phyloP scores from a whole-genome alignment of 92 coral and sea anemone species.

The Chrysogorgia sp. region DNA sequence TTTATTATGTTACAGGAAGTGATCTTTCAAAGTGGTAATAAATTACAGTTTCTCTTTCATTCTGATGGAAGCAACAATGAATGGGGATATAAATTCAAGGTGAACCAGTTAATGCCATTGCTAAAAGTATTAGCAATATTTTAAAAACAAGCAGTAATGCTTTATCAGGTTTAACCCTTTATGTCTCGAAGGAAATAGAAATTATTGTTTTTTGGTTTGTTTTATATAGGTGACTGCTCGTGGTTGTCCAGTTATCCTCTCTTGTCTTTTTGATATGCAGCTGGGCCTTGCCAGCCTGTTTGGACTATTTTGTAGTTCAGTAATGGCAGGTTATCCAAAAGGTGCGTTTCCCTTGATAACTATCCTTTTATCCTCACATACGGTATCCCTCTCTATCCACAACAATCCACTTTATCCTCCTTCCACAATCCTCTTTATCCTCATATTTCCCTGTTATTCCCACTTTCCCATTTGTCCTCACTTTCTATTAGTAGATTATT shows the following conservation, averaged over 20 bases:
- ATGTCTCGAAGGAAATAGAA: background rate
- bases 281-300: conserved; percentile 97
- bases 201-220: conserved; percentile 7
- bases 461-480: too few relatives aligned
- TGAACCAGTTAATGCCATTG: too few relatives aligned
- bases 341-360: background rate
- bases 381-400: too few relatives aligned
- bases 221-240: conserved; percentile 87
- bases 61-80: conserved; percentile 99
- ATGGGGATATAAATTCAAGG: conserved; percentile 99
- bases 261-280: conserved; percentile 97
- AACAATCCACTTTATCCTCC: too few relatives aligned
- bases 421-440: too few relatives aligned
- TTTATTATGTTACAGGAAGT: conserved; percentile 60
- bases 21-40: conserved; percentile 86
- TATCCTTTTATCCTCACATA: background rate
- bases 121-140: background rate
- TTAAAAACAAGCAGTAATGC: too few relatives aligned
- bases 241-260: conserved; percentile 93
- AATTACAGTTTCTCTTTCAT: conserved; percentile 84
- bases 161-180: too few relatives aligned
- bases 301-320: conserved; percentile 92
- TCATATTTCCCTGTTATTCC: too few relatives aligned
- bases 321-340: conserved; percentile 64
- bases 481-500: too few relatives aligned